A percentile compares a stretch with the other conserved stretches of the same genome.
phyloP scores from a whole-genome alignment of 2,888 invertebrate species.

The Mycogona germanica region DNA sequence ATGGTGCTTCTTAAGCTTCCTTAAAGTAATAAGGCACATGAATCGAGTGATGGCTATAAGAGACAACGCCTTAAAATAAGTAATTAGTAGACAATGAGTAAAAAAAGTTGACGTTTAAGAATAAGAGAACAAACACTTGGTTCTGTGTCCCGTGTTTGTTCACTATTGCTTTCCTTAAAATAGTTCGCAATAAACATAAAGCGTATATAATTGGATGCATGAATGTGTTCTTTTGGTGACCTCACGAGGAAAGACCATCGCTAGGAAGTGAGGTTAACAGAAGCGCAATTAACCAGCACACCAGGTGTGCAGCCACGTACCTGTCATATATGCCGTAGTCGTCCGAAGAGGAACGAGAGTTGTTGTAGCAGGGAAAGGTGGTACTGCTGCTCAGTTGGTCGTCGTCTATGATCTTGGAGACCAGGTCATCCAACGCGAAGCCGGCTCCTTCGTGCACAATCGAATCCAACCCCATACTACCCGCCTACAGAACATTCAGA shows the following conservation, averaged over 20 bases:
- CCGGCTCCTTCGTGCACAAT: constrained; percentile 1
- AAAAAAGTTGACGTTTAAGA: too few species aligned
- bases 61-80: too few species aligned
- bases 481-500: too few species aligned
- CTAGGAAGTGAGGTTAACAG: neutral
- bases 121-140: too few species aligned
- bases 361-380: neutral
- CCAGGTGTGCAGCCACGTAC: neutral
- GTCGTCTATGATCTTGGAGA: constrained; percentile 21
- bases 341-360: neutral
- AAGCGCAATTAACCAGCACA: neutral
- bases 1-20: too few species aligned
- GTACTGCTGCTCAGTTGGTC: constrained; percentile 18
- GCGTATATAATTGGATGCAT: too few species aligned
- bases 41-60: too few species aligned
- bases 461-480: constrained; percentile 6
- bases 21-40: too few species aligned
- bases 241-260: neutral
- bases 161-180: too few species aligned
- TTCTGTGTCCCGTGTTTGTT: too few species aligned
- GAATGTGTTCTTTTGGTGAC: neutral
- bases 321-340: neutral
- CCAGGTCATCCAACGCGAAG: constrained; percentile 21
- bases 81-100: too few species aligned
- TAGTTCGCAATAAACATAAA: too few species aligned